phyloP scores from a whole-genome alignment of 2,797 vertebrate genomes.

The Eidolon dupreanum region DNA sequence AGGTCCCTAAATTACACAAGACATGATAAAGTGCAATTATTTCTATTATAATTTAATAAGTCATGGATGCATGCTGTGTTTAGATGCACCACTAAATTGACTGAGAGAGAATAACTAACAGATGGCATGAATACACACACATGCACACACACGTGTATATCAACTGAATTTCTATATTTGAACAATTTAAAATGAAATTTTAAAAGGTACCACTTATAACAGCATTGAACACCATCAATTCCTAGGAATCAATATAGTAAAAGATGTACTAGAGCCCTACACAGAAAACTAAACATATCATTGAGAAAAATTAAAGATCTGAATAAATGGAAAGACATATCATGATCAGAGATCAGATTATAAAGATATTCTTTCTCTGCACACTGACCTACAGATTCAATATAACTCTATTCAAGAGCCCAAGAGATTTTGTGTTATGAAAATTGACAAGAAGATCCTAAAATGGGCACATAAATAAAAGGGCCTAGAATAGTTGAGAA shows the following conservation, averaged over 20 bases:
- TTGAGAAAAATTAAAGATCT: neutral
- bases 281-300: neutral
- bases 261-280: neutral
- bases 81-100: neutral
- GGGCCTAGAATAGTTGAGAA: neutral
- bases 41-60: neutral
- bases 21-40: neutral
- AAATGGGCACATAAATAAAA: neutral
- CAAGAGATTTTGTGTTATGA: neutral
- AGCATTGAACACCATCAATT: neutral
- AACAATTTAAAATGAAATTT: neutral
- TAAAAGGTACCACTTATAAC: neutral
- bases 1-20: neutral
- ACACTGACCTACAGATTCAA: neutral
- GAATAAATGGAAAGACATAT: neutral
- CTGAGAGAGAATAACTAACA: neutral
- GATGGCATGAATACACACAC: neutral
- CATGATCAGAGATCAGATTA: neutral
- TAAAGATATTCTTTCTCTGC: neutral
- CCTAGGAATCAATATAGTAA: neutral
- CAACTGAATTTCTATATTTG: neutral
- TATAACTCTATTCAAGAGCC: neutral
- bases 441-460: neutral
- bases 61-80: neutral
- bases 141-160: neutral